phyloP scores from a whole-genome alignment of 2,888 invertebrate species.

The Nomada goodeniana region DNA sequence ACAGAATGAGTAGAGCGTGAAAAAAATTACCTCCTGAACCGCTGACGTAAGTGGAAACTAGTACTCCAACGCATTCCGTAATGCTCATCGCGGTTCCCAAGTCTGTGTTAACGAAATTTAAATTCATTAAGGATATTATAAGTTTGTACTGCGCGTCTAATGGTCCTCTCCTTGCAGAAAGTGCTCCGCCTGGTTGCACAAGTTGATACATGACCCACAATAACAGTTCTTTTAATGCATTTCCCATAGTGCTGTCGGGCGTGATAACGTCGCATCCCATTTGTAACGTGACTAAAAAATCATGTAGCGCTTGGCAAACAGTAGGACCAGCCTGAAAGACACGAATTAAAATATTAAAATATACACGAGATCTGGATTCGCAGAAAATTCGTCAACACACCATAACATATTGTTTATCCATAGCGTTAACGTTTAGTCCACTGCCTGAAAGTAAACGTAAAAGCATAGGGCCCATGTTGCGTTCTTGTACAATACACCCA shows the following conservation, averaged over 20 bases:
- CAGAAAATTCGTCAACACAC: constrained; percentile 60
- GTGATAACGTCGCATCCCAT: constrained; percentile 88
- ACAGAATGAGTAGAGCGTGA: background rate
- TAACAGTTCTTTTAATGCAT: constrained; percentile 87
- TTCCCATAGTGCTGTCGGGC: constrained; percentile 85
- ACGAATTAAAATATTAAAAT: background rate
- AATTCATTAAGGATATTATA: constrained; percentile 88
- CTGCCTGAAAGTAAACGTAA: constrained; percentile 89
- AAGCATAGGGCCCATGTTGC: constrained; percentile 89
- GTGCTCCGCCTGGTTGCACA: constrained; percentile 88
- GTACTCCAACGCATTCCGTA: constrained; percentile 88
- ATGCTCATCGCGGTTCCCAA: constrained; percentile 90
- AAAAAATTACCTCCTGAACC: constrained; percentile 76
- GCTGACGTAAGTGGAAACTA: constrained; percentile 81
- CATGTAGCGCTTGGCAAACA: constrained; percentile 90
- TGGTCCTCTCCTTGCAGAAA: constrained; percentile 88
- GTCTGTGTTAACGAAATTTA: constrained; percentile 89
- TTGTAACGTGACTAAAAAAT: constrained; percentile 89
- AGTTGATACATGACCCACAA: constrained; percentile 90
- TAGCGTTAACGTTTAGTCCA: constrained; percentile 85
- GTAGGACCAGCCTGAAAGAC: constrained; percentile 89
- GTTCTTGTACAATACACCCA: constrained; percentile 88
- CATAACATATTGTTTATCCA: constrained; percentile 86
- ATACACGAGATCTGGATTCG: background rate
- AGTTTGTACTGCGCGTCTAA: constrained; percentile 91